These are phyloP conservation scores for Craniophora ligustri DNA, from an alignment of 2,888 invertebrate genomes.

Conservation along the genomic window DNA sequence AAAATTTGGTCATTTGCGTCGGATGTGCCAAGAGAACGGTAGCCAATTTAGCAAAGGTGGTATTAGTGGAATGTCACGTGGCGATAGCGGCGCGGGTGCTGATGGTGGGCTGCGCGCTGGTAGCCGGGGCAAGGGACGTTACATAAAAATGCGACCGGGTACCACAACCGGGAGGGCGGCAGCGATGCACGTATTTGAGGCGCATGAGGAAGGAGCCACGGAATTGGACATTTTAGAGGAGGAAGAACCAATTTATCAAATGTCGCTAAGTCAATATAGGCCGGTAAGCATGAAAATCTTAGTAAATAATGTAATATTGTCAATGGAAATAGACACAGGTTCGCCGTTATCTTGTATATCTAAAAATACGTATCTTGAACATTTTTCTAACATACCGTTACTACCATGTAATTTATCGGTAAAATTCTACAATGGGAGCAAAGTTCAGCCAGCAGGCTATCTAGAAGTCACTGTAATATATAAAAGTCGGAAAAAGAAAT, in stretches of 20 bases:
- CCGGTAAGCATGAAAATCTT: constrained; percentile 1
- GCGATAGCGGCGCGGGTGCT: too few relatives aligned
- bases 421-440: background rate
- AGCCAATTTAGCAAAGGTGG: too few relatives aligned
- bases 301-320: background rate
- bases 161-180: background rate
- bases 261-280: constrained; percentile 1
- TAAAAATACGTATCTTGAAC: background rate
- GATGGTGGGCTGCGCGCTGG: too few relatives aligned
- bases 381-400: background rate
- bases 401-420: background rate
- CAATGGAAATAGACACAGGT: background rate
- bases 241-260: constrained; percentile 4
- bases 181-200: background rate
- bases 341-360: background rate
- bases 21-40: too few relatives aligned
- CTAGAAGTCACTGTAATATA: background rate
- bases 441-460: background rate
- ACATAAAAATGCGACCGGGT: too few relatives aligned
- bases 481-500: background rate
- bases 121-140: too few relatives aligned
- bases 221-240: background rate
- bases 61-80: too few relatives aligned
- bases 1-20: too few relatives aligned
- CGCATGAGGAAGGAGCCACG: background rate